Conservation (phyloP, 2,797 vertebrate species). For the Enteromius viviparus region DNA sequence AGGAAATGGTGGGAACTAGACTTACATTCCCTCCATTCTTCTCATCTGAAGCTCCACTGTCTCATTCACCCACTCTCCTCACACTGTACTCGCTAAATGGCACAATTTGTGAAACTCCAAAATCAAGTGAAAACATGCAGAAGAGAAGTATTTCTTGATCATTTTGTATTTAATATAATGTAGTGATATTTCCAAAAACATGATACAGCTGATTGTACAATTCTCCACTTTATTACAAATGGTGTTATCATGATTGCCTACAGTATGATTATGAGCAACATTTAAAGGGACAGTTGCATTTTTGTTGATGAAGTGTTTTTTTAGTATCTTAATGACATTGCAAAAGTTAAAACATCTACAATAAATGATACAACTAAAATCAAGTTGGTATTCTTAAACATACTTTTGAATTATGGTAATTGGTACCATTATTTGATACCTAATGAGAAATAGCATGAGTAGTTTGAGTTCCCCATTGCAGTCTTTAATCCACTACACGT, state of each 20-base stretch:
- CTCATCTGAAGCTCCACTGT: constrained; percentile 75
- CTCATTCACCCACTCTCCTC: constrained; percentile 72
- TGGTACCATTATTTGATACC: not conserved
- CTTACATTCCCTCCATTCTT: constrained; percentile 80
- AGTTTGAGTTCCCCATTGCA: not conserved
- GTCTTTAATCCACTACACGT: not conserved
- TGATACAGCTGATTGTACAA: not conserved
- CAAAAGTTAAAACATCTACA: not conserved
- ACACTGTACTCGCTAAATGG: constrained; percentile 52
- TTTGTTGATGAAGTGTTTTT: not conserved
- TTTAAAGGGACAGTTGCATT: not conserved
- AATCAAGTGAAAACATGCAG: constrained; percentile 25
- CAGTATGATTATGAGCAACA: not conserved
- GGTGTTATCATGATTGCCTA: constrained; percentile 8
- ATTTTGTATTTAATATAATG: constrained; percentile 9
- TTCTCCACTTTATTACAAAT: constrained; percentile 12
- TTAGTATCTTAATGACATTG: not conserved
- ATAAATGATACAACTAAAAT: not conserved
- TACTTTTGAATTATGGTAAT: not conserved
- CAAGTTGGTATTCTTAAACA: not conserved
- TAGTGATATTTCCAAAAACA: not conserved
- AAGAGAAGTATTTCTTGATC: not conserved
- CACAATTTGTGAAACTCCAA: constrained; percentile 51
- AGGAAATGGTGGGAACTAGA: constrained; percentile 75
- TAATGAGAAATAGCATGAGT: not conserved